Evolutionary conservation across 1,140 invertebrate genomes (phyloP).

Genomic region (Apis laboriosa): DNA sequence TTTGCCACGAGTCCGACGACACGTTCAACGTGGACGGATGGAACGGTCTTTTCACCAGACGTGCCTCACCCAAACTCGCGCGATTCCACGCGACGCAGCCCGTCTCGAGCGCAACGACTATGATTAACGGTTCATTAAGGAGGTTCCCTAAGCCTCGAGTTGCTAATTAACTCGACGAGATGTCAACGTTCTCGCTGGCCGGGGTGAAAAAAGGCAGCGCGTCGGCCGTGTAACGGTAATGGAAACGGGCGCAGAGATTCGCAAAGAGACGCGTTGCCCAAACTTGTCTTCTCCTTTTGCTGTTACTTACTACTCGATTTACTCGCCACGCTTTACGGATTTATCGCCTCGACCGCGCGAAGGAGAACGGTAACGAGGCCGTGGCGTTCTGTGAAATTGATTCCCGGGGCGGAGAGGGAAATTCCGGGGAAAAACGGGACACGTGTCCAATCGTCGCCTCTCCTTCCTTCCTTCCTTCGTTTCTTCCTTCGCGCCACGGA

Average conservation of each 20-base stretch:
- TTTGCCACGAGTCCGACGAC: neutral
- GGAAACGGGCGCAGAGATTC: conserved; percentile 20
- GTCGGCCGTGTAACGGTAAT: conserved; percentile 18
- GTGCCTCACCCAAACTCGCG: neutral
- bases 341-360: conserved; percentile 22
- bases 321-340: conserved; percentile 8
- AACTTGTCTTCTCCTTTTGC: conserved; percentile 8
- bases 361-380: conserved; percentile 41
- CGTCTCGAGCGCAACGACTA: conserved; percentile 7
- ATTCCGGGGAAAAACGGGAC: conserved; percentile 25
- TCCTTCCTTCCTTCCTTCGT: neutral
- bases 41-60: neutral
- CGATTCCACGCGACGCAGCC: neutral
- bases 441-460: conserved; percentile 8
- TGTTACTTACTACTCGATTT: conserved; percentile 43
- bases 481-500: neutral
- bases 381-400: conserved; percentile 33
- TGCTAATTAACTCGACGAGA: conserved; percentile 39
- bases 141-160: neutral
- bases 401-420: conserved; percentile 5
- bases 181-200: conserved; percentile 4
- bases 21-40: neutral
- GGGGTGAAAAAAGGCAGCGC: neutral
- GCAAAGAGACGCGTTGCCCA: conserved; percentile 23
- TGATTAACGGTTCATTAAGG: conserved; percentile 45